Base-by-base conservation (phyloP, 2,113 vertebrate genomes). In the Odocoileus virginianus region DNA sequence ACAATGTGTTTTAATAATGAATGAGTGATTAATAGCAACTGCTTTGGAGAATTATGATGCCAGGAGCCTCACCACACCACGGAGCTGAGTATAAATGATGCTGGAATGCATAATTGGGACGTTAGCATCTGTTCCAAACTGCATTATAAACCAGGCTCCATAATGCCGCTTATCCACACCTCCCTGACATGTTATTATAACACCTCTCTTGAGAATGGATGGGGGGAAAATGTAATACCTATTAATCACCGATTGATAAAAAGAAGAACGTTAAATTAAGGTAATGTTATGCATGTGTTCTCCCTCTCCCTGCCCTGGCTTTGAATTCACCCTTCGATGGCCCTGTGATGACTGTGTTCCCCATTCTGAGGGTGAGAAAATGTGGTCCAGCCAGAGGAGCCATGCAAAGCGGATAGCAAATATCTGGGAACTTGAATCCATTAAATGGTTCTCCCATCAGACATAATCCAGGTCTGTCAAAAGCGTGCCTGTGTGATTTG, bases 1-100 rank as follows among this genome's bases (percentile, higher is more conserved):
- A 91, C 95, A 97, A 97, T 96, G 97, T 96, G 94, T 95, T 98
- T 98, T 98, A 98, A 98, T 98, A 98, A 98, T 97, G 97, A 98
- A 98, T 98, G 98, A 98, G 86, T 98, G 98, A 98, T 98, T 98
- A 98, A 98, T 98, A 97, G 98, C 96, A 96, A 98, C 94, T 98
- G 97, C 97, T 97, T 97, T 92, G 93, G 94, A 98, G 98, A 98
- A 97, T 98, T 98, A 97, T 96, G 94, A 98, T 97, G 98, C 82
- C 91, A 94, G 19, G 43, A 95, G 96, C 57, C 89, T 93, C 87
- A 74, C 94, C 9, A 7, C 87, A 91, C 95, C 74, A 52, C 30
- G 47, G 91, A 98, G 95, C 91, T 0, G 67, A 79, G 97, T 97
- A 97, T 97, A 98, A 98, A 98, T 98, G 98, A 97, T 61, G 84